Conservation (phyloP, 2,888 invertebrate genomes). For the Archips crataeganus region DNA sequence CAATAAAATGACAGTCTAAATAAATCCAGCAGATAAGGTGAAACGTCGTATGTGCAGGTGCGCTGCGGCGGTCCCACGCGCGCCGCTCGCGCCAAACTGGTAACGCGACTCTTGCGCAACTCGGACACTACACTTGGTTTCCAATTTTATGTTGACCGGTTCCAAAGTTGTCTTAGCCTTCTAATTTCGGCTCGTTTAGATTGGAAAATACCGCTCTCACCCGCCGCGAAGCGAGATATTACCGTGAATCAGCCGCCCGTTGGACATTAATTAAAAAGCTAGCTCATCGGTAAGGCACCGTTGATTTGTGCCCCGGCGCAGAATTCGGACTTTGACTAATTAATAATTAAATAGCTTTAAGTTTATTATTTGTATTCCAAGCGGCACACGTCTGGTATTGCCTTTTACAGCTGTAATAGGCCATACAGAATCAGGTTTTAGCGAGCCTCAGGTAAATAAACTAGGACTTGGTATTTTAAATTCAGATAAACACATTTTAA, state of each 20-base stretch:
- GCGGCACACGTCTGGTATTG: conserved; percentile 23
- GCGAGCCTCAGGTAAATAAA: conserved; percentile 15
- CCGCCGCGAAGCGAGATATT: conserved; percentile 33
- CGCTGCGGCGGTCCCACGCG: conserved; percentile 76
- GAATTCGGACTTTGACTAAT: conserved; percentile 37
- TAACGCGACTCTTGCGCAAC: conserved; percentile 82
- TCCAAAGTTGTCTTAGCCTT: conserved; percentile 82
- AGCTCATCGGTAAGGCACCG: conserved; percentile 17
- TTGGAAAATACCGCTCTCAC: conserved; percentile 73
- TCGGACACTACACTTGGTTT: conserved; percentile 81
- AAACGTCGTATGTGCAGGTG: conserved; percentile 61
- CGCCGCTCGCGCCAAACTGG: conserved; percentile 77
- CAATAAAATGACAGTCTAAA: conserved; percentile 73
- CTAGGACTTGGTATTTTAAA: conserved; percentile 13
- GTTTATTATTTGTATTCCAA: conserved; percentile 23
- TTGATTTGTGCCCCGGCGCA: conserved; percentile 21
- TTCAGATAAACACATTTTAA: conserved; percentile 13
- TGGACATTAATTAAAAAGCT: conserved; percentile 26
- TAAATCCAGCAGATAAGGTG: conserved; percentile 57
- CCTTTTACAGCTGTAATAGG: conserved; percentile 35
- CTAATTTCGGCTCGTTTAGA: conserved; percentile 85
- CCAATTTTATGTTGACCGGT: conserved; percentile 86
- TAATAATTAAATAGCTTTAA: conserved; percentile 31
- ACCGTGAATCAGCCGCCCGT: conserved; percentile 33
- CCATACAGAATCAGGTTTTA: conserved; percentile 14